Evolutionary conservation across 37 sponge, comb jelly and placozoan species (phyloP), one percentile per base, ranked within the genome.

Genomic region (Geodia barretti): DNA sequence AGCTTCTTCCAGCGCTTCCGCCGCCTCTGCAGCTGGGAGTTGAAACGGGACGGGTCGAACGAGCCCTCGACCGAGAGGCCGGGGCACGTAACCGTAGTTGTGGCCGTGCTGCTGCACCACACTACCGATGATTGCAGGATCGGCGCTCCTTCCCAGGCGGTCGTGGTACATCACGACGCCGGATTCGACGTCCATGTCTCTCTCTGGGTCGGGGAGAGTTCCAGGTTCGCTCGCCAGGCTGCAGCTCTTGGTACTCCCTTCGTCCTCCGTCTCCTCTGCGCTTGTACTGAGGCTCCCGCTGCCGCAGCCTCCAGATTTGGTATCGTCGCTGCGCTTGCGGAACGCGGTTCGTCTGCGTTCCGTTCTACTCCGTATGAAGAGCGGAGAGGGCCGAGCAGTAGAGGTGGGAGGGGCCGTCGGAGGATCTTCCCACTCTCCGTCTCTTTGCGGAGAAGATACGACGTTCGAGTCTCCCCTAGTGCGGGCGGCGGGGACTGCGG

Each of bases 341-440:
- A 68, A 5, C 14, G 68, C 68, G 1, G 68, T 68, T 29, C 68
- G 68, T 30, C 33, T 68, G 34, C 68, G 30, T 68, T 68, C 68
- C 33, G 5, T 29, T 68, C 68, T 25, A 1, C 32, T 68, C 32
- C 68, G 68, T 4, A 28, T 68, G 34, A 2, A 68, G 9, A 68
- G 34, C 1, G 68, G 68, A 33, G 25, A 2, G 54, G 54, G 7
- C 54, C 54, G 54, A 47, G 7, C 54, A 47, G 14, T 47, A 47
- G 54, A 7, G 54, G 11, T 47, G 11, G 54, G 14, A 14, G 54
- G 54, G 54, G 11, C 11, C 54, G 14, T 47, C 14, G n/a, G n/a
- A n/a, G n/a, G n/a, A n/a, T n/a, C n/a, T n/a, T n/a, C n/a, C n/a
- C n/a, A n/a, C n/a, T n/a, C n/a, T n/a, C n/a, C n/a, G n/a, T n/a